Conservation (phyloP, 2,888 invertebrate genomes). For the Dusona sp. region DNA sequence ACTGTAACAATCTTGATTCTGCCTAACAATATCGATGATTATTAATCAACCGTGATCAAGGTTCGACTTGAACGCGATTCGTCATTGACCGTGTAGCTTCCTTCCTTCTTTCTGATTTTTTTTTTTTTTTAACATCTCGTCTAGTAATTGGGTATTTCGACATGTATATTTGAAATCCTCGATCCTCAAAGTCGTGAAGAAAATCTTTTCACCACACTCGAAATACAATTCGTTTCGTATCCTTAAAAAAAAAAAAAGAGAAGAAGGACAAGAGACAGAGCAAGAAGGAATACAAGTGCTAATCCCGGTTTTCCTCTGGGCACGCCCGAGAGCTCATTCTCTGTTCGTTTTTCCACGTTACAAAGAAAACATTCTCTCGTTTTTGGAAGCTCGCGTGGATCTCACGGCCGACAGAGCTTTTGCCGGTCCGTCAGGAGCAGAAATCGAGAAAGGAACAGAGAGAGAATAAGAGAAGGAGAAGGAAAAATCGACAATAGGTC, state of each 20-base stretch:
- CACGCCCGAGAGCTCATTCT: conserved; percentile 64
- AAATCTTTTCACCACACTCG: conserved; percentile 70
- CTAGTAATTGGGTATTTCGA: conserved; percentile 19
- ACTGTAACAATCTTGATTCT: conserved; percentile 18
- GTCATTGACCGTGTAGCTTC: not conserved
- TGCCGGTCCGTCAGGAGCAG: conserved; percentile 34
- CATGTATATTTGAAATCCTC: conserved; percentile 26
- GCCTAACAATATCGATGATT: conserved; percentile 30
- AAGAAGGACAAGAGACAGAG: not conserved
- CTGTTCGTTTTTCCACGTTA: conserved; percentile 52
- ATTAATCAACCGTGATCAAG: conserved; percentile 18
- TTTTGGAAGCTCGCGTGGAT: conserved; percentile 51
- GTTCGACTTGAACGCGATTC: conserved; percentile 17
- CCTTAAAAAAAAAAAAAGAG: conserved; percentile 32
- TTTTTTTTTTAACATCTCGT: not conserved
- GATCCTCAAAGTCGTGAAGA: conserved; percentile 33
- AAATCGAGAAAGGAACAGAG: conserved; percentile 17
- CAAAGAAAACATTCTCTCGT: conserved; percentile 63
- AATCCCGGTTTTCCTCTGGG: conserved; percentile 75
- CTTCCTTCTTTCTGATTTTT: conserved; percentile 4
- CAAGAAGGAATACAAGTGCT: conserved; percentile 73
- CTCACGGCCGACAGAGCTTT: conserved; percentile 69
- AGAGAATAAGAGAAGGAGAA: conserved; percentile 63
- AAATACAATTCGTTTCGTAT: conserved; percentile 76
- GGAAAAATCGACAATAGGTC: conserved; percentile 77